These are phyloP conservation scores for Diachasma alloeum DNA, from an alignment of 1,140 invertebrate genomes.

Conservation along the genomic window DNA sequence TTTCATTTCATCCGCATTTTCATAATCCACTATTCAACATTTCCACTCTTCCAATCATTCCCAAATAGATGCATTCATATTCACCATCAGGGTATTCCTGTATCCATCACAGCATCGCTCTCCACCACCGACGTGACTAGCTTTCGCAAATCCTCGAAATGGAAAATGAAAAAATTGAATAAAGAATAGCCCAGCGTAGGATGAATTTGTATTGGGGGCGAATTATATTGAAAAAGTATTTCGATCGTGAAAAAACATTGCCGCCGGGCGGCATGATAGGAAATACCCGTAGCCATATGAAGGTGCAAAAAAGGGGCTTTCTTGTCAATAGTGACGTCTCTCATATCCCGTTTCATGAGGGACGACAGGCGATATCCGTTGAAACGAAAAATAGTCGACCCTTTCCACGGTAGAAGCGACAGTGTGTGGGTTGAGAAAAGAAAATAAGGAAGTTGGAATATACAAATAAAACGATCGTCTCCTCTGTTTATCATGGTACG, in stretches of 20 bases:
- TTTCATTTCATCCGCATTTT: neutral
- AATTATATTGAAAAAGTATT: neutral
- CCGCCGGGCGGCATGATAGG: neutral
- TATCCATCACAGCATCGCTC: too few species aligned
- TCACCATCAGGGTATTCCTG: neutral
- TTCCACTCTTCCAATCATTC: conserved; percentile 17
- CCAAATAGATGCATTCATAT: neutral
- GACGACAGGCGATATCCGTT: neutral
- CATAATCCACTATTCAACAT: neutral
- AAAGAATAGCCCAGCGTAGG: neutral
- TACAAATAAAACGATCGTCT: conserved; percentile 11
- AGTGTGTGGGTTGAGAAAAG: neutral
- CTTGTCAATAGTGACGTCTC: conserved; percentile 20
- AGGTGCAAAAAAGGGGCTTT: neutral
- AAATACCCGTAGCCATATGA: neutral
- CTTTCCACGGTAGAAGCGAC: neutral
- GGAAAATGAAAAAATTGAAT: neutral
- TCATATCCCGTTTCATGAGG: conserved; percentile 20
- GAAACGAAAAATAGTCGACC: neutral
- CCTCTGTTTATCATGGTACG: neutral
- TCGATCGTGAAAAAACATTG: neutral
- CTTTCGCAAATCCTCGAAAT: neutral
- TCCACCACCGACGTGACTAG: conserved; percentile 1
- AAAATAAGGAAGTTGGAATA: neutral
- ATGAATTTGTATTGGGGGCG: neutral